phyloP scores from a whole-genome alignment of 2,797 vertebrate genomes.

The Notoglanidium macrostoma region DNA sequence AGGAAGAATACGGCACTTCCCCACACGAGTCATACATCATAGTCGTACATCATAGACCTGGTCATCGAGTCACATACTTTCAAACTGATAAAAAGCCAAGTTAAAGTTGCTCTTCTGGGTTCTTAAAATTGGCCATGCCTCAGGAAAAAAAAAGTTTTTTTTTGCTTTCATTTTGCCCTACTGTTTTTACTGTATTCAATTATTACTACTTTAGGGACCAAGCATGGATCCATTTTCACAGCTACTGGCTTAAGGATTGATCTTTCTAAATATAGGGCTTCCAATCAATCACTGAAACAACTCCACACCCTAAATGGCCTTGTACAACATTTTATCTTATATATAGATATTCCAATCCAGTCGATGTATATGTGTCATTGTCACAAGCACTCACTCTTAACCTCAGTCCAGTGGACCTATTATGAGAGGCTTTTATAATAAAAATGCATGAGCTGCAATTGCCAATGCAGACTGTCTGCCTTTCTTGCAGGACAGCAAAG shows the following conservation, averaged over 20 bases:
- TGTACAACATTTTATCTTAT: conserved; percentile 33
- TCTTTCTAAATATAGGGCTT: conserved; percentile 23
- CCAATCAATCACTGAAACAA: conserved; percentile 33
- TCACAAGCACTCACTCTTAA: conserved; percentile 42
- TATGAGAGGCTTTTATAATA: conserved; percentile 63
- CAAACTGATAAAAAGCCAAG: conserved; percentile 44
- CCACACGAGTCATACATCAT: too few species aligned
- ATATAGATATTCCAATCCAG: conserved; percentile 5
- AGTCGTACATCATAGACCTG: conserved; percentile 36
- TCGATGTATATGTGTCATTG: conserved; percentile 31
- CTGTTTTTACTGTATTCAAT: conserved; percentile 27
- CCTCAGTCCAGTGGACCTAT: conserved; percentile 33
- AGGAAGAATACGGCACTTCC: conserved; percentile 5
- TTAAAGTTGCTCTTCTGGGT: conserved; percentile 35
- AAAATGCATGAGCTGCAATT: conserved; percentile 73
- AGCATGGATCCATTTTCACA: conserved; percentile 40
- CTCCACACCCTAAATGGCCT: conserved; percentile 28
- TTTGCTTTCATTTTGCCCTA: conserved; percentile 20
- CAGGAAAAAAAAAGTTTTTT: conserved; percentile 17
- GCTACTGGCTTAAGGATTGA: conserved; percentile 5
- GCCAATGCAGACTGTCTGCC: conserved; percentile 65
- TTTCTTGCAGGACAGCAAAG: conserved; percentile 70
- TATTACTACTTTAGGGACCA: not conserved
- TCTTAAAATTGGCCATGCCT: conserved; percentile 40
- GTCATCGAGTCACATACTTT: conserved; percentile 44